Percentiles rank a stretch among this genome's conserved stretches.
These are phyloP conservation scores for Drosophila nr. fundita DNA, from an alignment of 2,888 invertebrate genomes.

Conservation along the genomic window DNA sequence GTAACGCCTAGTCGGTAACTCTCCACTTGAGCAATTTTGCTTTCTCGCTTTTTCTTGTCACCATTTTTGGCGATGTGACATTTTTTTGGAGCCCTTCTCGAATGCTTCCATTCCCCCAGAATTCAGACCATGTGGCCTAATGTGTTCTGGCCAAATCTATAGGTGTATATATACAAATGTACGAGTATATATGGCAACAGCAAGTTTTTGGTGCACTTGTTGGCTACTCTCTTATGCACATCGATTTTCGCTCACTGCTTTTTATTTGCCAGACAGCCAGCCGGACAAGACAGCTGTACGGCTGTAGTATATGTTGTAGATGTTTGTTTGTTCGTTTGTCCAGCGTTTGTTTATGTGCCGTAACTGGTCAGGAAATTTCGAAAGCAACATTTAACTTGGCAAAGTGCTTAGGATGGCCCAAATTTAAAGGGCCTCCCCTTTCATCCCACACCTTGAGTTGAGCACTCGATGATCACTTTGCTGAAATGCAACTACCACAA, in stretches of 20 bases:
- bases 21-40: background rate
- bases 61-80: slow-evolving; percentile 56
- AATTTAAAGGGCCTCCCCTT: background rate
- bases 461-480: background rate
- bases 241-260: slow-evolving; percentile 81
- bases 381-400: slow-evolving; percentile 68
- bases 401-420: slow-evolving; percentile 19
- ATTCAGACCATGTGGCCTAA: slow-evolving; percentile 9
- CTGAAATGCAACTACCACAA: background rate
- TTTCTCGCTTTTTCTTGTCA: background rate
- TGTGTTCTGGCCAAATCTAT: slow-evolving; percentile 4
- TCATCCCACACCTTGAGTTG: background rate
- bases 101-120: background rate
- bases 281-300: slow-evolving; percentile 37
- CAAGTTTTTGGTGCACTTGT: slow-evolving; percentile 63
- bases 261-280: slow-evolving; percentile 68
- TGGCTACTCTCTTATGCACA: slow-evolving; percentile 79
- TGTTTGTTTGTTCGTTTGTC: slow-evolving; percentile 54
- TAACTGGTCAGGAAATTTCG: slow-evolving; percentile 69
- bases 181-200: background rate
- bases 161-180: slow-evolving; percentile 17
- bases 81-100: slow-evolving; percentile 31
- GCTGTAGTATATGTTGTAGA: slow-evolving; percentile 1
- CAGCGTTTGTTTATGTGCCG: slow-evolving; percentile 74
- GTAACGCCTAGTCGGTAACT: background rate